Percentiles rank a stretch among this genome's conserved stretches.
These are phyloP conservation scores for Phymanthus crucifer DNA, from an alignment of 92 coral and sea anemone genomes.

Conservation along the genomic window DNA sequence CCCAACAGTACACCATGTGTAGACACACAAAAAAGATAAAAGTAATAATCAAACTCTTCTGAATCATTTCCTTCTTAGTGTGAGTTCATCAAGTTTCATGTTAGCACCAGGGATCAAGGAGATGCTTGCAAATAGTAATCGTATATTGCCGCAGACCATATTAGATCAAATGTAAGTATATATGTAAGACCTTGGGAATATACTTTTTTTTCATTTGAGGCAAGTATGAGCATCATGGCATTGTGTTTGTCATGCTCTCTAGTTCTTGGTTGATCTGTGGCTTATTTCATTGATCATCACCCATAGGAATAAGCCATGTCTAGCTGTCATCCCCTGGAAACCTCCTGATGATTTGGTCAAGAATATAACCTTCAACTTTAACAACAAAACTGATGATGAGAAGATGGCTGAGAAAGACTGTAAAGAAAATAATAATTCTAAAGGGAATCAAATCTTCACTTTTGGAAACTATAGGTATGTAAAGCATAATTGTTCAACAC, in stretches of 20 bases:
- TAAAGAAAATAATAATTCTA: neutral
- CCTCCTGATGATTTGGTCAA: conserved; percentile 58
- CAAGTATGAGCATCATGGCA: too few species aligned
- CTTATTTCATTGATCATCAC: neutral
- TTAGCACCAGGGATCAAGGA: conserved; percentile 68
- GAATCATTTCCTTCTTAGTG: conserved; percentile 20
- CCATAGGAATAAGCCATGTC: conserved; percentile 75
- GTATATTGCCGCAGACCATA: conserved; percentile 72
- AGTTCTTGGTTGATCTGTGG: neutral
- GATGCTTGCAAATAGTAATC: conserved; percentile 41
- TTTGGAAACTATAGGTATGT: neutral
- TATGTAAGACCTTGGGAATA: neutral
- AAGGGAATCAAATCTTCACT: neutral
- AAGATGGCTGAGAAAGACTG: conserved; percentile 29
- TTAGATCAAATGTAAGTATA: conserved; percentile 69
- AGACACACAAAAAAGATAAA: neutral
- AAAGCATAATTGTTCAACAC: too few species aligned
- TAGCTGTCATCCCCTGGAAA: conserved; percentile 95
- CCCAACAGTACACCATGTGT: neutral
- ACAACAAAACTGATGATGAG: conserved; percentile 44
- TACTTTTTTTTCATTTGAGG: neutral
- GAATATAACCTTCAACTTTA: conserved; percentile 17
- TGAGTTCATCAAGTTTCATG: conserved; percentile 42
- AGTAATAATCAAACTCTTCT: neutral
- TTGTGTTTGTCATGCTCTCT: neutral